phyloP scores from a whole-genome alignment of 2,888 invertebrate species.

The Smittia aterrima region DNA sequence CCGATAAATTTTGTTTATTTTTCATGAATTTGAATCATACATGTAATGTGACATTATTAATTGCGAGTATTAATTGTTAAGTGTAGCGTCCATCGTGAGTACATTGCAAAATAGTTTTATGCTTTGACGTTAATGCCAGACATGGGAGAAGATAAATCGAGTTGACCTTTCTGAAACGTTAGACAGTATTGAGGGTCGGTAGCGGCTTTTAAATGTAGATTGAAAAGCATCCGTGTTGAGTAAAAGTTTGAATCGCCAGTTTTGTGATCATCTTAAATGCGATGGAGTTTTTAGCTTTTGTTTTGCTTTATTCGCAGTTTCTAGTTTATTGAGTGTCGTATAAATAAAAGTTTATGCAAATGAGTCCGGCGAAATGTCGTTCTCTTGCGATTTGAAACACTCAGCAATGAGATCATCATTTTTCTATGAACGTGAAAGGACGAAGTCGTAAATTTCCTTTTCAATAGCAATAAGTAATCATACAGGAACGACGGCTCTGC shows the following conservation, averaged over 20 bases:
- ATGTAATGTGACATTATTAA: no score
- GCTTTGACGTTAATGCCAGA: background rate
- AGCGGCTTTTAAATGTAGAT: background rate
- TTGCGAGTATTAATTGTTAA: background rate
- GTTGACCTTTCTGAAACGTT: slow-evolving; percentile 33
- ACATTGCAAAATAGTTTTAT: background rate
- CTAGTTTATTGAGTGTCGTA: background rate
- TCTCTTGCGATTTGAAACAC: no score
- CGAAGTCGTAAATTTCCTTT: no score
- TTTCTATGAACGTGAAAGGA: background rate
- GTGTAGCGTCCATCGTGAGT: background rate
- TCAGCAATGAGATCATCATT: slow-evolving; percentile 8
- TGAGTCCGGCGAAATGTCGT: background rate
- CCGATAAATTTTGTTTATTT: background rate
- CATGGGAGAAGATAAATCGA: slow-evolving; percentile 15
- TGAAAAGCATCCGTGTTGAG: slow-evolving; percentile 24
- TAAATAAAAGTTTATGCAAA: background rate
- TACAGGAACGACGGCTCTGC: background rate
- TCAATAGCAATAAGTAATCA: no score
- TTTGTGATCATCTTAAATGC: slow-evolving; percentile 30
- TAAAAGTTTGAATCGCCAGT: background rate
- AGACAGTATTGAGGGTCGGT: slow-evolving; percentile 11
- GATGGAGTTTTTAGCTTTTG: background rate
- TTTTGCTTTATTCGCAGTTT: background rate
- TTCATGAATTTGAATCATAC: background rate